Base-by-base conservation (phyloP, 2,113 vertebrate species). In the Pycnonotus jocosus region DNA sequence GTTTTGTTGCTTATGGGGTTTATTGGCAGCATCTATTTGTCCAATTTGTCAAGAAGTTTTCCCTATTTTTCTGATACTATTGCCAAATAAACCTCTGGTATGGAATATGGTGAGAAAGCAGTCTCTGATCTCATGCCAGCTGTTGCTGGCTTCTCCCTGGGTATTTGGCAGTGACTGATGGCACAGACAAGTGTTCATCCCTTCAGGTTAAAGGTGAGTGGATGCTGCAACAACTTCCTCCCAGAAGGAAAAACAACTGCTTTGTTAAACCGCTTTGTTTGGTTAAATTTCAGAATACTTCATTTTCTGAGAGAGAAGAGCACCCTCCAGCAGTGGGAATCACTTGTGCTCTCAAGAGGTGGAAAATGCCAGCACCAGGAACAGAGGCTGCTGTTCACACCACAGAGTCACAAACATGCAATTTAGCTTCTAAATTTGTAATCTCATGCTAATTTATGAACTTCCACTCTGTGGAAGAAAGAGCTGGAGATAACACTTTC, bases 311-410 rank as follows among this genome's bases (percentile, higher is more conserved):
- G 31, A 45, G 48, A 40, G 12, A 35, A 1, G 1, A 74, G 35
- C 58, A 65, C 6, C 27, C 16, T 38, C 48, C 51, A 24, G 11
- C 56, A 54, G 33, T 7, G 47, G 35, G 30, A 21, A 40, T 31
- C 25, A 42, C 38, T 30, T 11, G 8, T 8, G 18, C 45, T 58
- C 60, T 58, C 15, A 4, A 31, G 6, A 60, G 47, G 10, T 42
- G 11, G 3, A 37, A 65, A 57, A 56, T 28, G 22, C 20, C 54
- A 72, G 7, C 21, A 9, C 21, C 1, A 10, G 51, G 53, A n/a
- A 22, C 31, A 53, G 25, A 77, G 60, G 30, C 4, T 56, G 25
- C 19, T 78, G 7, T 44, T 81, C 54, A 9, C 0, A 0, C 3
- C 22, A 31, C 28, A 42, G 42, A 58, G 31, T 27, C 40, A 69